Base-by-base conservation (phyloP, 2,888 invertebrate species). In the Caradrina clavipalpis region DNA sequence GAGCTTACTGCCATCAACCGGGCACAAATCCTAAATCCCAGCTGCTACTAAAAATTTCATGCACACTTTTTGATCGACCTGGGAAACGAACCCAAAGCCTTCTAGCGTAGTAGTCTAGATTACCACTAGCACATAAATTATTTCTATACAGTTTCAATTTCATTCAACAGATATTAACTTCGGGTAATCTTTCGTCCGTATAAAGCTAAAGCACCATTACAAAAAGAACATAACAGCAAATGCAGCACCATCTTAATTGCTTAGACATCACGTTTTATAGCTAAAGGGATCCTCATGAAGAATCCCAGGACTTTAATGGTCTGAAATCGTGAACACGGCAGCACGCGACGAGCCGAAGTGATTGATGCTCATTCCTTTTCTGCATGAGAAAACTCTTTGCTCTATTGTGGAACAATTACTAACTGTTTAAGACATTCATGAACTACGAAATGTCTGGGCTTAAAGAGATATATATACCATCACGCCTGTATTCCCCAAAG, bases 321-420 rank as follows among this genome's bases (percentile, higher is more conserved):
- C n/a, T 71, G 21, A 42, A 15, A 21, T 50, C 21, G 8, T 47
- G 70, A 55, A 49, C 35, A 67, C 11, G 13, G 49, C 5, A 57
- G 17, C 71, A 69, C 71, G 22, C 71, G 42, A 50, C 71, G 42
- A 42, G 11, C 7, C 49, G 31, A 0, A 50, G 50, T 71, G 68
- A 71, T 69, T 69, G n/a, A 71, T 69, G 58, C 21, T n/a, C 71
- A 50, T 69, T 45, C 58, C n/a, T 17, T 13, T 22, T 42, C 39
- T 50, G 35, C 26, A 49, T 56, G 39, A 70, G 71, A 5, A 31
- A 56, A n/a, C 21, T 57, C n/a, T 70, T 71, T 42, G 2, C 6
- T 4, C 3, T 11, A 21, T 3, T n/a, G 26, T 21, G 15, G 42
- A 69, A 42, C 50, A 57, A 49, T 50, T 57, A 68, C 17, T 1